Base-by-base conservation (phyloP, 2,797 vertebrate species). In the Scolopax bukidnonensis region DNA sequence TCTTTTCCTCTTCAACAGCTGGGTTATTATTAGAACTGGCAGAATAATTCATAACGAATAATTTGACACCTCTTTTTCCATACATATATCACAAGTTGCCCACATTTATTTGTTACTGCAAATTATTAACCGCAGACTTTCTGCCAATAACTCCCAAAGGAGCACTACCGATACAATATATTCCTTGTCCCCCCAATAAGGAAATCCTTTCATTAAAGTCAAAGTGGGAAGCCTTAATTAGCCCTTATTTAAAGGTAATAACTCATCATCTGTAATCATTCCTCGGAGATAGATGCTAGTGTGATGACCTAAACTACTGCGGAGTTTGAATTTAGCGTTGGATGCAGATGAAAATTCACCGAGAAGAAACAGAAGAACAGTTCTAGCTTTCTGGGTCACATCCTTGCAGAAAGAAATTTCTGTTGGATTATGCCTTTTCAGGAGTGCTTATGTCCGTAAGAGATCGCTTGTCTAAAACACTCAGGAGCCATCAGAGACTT, bases 41-140 rank as follows among this genome's bases (percentile, higher is more conserved):
- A 97, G 89, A 94, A 97, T 93, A 96, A 97, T 95, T 97, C 93
- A 96, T 95, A 95, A 91, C 89, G 93, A 97, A 92, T 95, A 96
- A 96, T 95, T 93, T 95, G 96, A 97, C 90, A 90, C 94, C 45
- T 94, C 89, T 91, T 96, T 89, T 93, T 95, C 91, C 70, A 68
- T 84, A 92, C 69, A 83, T 90, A 67, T 65, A 93, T 95, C 92
- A 91, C 63, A 96, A 91, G 69, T 93, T 96, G 73, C 88, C 90
- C 94, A 94, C 81, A 85, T 90, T 90, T 96, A 95, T 96, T 97
- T 95, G 90, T 90, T 95, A 85, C 51, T 92, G 89, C 87, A 79
- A 95, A 93, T 95, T 95, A 92, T 94, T 94, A 93, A 86, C 90
- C 21, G 1, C 36, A 71, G 91, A 90, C 78, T 96, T 92, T 76